These are phyloP conservation scores for Nematostella vectensis DNA, from an alignment of 92 coral and sea anemone genomes.

Conservation along the genomic window DNA sequence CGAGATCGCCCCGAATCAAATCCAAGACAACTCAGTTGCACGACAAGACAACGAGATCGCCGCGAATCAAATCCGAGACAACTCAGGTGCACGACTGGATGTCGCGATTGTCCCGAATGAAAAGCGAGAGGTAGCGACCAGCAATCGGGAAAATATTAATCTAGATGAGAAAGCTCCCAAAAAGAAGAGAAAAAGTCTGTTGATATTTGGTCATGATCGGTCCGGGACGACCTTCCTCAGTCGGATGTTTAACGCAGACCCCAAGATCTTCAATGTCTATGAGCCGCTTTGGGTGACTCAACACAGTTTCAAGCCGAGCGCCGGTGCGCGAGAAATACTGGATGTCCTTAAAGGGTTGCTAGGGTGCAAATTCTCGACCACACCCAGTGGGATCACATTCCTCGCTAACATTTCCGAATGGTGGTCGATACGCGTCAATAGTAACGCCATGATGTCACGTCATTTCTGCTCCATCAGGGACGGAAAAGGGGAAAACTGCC, in stretches of 20 bases:
- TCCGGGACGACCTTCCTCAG: conserved; percentile 59
- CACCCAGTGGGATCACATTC: conserved; percentile 26
- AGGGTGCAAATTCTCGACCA: conserved; percentile 36
- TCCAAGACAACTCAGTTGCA: too few relatives aligned
- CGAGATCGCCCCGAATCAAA: too few relatives aligned
- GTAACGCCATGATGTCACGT: conserved; percentile 22
- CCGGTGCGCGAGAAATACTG: conserved; percentile 3
- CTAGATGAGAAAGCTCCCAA: too few relatives aligned
- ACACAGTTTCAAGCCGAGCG: conserved; percentile 2
- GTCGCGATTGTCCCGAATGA: too few relatives aligned
- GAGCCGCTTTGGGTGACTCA: conserved; percentile 59
- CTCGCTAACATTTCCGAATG: conserved; percentile 10
- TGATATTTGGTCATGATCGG: conserved; percentile 56
- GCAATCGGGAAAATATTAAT: too few relatives aligned
- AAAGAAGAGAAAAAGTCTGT: conserved; percentile 9
- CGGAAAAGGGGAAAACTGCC: conserved; percentile 7
- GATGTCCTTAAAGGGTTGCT: conserved; percentile 25
- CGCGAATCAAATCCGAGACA: too few relatives aligned
- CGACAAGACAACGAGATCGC: too few relatives aligned
- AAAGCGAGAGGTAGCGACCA: too few relatives aligned
- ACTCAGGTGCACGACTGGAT: too few relatives aligned
- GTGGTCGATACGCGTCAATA: conserved; percentile 10
- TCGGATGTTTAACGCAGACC: conserved; percentile 45
- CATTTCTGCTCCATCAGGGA: conserved; percentile 2
- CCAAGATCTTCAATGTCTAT: conserved; percentile 48